Conservation (phyloP, 2,797 vertebrate species). For the Echeneis naucrates region DNA sequence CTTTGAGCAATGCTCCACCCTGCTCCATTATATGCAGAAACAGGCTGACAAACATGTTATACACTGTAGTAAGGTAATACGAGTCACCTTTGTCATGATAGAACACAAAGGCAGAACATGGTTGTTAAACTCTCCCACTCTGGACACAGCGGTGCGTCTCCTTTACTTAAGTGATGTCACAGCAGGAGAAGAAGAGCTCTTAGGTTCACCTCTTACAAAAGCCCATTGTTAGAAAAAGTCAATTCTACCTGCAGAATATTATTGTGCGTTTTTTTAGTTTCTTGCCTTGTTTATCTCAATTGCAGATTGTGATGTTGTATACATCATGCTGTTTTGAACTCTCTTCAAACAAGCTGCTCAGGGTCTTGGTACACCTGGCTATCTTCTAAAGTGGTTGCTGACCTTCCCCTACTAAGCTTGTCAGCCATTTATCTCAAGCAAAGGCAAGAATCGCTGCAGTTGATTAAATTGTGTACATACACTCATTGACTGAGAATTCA, state of each 20-base stretch:
- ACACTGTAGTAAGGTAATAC: background rate
- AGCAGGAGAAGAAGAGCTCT: no score
- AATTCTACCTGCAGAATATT: background rate
- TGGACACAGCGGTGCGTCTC: no score
- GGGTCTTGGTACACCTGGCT: background rate
- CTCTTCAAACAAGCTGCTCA: background rate
- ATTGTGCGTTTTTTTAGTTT: background rate
- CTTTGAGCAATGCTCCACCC: background rate
- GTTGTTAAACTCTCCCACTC: background rate
- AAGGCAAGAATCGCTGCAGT: background rate
- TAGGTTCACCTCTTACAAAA: background rate
- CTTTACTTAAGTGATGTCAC: no score
- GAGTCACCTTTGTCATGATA: background rate
- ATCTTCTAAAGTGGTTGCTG: background rate
- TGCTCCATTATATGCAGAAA: background rate
- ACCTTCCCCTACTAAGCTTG: background rate
- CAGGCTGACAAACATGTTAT: background rate
- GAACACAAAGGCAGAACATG: fast-evolving
- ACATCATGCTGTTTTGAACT: background rate
- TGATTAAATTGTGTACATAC: background rate
- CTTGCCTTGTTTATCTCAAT: slow-evolving; percentile 1
- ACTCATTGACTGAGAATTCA: background rate
- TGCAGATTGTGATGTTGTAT: background rate
- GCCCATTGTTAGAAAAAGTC: background rate
- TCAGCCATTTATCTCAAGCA: background rate